phyloP scores from a whole-genome alignment of 2,888 invertebrate genomes.

The Miltochrista miniata region DNA sequence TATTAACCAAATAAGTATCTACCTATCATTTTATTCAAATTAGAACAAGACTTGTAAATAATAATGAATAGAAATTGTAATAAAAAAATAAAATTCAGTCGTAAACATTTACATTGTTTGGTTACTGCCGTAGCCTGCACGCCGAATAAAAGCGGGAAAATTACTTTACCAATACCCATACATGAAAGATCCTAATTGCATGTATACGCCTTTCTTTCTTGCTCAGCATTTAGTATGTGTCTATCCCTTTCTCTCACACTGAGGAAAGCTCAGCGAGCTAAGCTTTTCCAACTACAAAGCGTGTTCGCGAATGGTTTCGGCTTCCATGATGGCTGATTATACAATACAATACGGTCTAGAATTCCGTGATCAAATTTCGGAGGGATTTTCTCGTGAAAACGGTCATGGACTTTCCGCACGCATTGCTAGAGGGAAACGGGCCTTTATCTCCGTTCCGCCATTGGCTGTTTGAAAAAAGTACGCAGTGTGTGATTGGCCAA shows the following conservation, averaged over 20 bases:
- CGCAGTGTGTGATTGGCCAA: conserved; percentile 79
- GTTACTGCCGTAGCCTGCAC: conserved; percentile 50
- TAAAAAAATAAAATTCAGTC: conserved; percentile 7
- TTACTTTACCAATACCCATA: conserved; percentile 62
- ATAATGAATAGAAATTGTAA: too few species aligned
- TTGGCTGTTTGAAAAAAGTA: conserved; percentile 79
- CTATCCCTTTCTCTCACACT: conserved; percentile 49
- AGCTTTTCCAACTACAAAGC: conserved; percentile 61
- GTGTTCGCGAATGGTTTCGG: conserved; percentile 72
- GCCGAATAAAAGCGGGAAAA: conserved; percentile 80
- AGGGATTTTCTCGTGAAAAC: conserved; percentile 44
- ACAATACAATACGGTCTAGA: conserved; percentile 74
- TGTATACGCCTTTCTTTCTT: conserved; percentile 51
- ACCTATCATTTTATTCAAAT: too few species aligned
- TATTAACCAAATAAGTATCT: too few species aligned
- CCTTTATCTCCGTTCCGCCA: conserved; percentile 77
- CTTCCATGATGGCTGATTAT: conserved; percentile 84
- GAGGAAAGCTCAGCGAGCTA: conserved; percentile 65
- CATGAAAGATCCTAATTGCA: conserved; percentile 57
- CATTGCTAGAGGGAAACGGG: conserved; percentile 60
- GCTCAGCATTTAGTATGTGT: conserved; percentile 29
- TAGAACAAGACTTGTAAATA: too few species aligned
- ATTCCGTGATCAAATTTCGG: conserved; percentile 65
- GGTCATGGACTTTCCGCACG: conserved; percentile 57
- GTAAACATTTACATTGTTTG: conserved; percentile 56